Evolutionary conservation across 2,113 vertebrate genomes (phyloP).

Genomic region (Clarias magur): DNA sequence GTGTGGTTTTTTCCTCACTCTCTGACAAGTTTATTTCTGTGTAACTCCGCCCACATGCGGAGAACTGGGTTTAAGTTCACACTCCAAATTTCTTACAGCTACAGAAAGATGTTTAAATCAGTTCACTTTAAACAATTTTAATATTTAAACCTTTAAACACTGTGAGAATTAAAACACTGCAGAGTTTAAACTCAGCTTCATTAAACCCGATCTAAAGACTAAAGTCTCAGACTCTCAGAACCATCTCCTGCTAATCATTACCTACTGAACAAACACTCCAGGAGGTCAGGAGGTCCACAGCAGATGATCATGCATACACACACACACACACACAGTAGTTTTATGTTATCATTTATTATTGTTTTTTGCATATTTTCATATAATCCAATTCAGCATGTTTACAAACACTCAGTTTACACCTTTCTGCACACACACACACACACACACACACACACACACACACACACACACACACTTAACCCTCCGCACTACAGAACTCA

Average conservation of each 20-base stretch:
- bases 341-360: not conserved
- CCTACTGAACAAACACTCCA: conserved; percentile 67
- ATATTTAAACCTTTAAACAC: not conserved
- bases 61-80: no score
- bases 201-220: not conserved
- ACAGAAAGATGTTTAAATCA: not conserved
- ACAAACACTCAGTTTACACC: not conserved
- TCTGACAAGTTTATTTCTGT: not conserved
- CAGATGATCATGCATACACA: not conserved
- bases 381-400: not conserved
- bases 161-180: not conserved
- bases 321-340: not conserved
- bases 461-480: not conserved
- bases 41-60: not conserved
- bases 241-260: conserved; percentile 66
- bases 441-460: not conserved
- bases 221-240: not conserved
- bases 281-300: not conserved
- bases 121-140: not conserved
- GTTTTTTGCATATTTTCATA: not conserved
- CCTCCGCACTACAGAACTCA: not conserved
- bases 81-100: not conserved
- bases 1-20: no score
- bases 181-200: not conserved
- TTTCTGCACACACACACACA: not conserved